Conservation (phyloP, 1,140 invertebrate genomes). For the Capitella teleta region DNA sequence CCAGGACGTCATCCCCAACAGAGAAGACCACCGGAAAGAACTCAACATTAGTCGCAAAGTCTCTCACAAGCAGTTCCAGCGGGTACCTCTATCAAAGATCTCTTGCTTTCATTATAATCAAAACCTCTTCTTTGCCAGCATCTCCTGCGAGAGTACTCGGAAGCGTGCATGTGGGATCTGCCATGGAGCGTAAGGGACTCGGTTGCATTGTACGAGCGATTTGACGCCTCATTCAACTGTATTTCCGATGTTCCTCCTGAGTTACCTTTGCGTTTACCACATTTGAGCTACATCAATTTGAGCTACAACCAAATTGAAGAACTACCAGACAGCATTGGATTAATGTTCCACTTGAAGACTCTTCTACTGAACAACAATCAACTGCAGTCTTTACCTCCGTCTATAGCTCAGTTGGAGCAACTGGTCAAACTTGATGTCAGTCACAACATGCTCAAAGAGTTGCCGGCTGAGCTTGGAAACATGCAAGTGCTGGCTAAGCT, state of each 20-base stretch:
- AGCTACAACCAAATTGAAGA: slow-evolving; percentile 31
- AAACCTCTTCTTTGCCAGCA: slow-evolving; percentile 22
- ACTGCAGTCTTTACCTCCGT: slow-evolving; percentile 25
- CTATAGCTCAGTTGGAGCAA: slow-evolving; percentile 30
- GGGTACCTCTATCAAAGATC: slow-evolving; percentile 14
- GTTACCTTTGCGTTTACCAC: slow-evolving; percentile 36
- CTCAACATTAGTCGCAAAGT: slow-evolving; percentile 27
- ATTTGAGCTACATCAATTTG: slow-evolving; percentile 34
- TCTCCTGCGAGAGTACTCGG: slow-evolving; percentile 22
- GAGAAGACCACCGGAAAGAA: slow-evolving; percentile 26
- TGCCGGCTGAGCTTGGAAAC: slow-evolving; percentile 31
- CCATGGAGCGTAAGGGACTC: slow-evolving; percentile 30
- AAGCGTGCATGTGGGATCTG: slow-evolving; percentile 25
- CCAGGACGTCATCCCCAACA: slow-evolving; percentile 25
- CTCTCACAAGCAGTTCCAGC: slow-evolving; percentile 25
- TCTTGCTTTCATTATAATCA: neutral
- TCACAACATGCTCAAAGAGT: slow-evolving; percentile 27
- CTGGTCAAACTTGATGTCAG: slow-evolving; percentile 38
- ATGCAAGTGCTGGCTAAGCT: slow-evolving; percentile 33
- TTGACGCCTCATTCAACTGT: slow-evolving; percentile 32
- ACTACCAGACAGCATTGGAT: slow-evolving; percentile 36
- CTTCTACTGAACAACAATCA: slow-evolving; percentile 29
- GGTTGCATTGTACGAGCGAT: slow-evolving; percentile 29
- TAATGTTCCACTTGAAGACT: slow-evolving; percentile 36
- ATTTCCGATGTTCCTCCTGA: slow-evolving; percentile 32